Conservation (phyloP, 2,113 vertebrate genomes). For the Pristiophorus japonicus region DNA sequence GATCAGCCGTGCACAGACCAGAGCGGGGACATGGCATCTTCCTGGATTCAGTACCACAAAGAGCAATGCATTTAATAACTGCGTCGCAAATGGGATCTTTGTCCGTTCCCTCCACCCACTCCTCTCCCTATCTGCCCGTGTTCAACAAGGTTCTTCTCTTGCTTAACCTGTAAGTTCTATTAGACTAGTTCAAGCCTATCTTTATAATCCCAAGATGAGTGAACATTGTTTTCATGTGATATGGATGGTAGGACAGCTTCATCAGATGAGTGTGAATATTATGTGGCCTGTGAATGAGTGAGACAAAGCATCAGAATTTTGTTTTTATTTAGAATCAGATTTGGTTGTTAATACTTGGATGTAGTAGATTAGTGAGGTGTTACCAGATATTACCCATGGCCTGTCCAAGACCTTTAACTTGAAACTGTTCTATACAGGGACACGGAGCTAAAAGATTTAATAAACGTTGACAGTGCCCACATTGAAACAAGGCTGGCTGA, state of each 20-base stretch:
- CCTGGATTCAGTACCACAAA: neutral
- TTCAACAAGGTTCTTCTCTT: neutral
- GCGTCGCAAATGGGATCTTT: neutral
- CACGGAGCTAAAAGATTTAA: neutral
- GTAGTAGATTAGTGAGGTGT: neutral
- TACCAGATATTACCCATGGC: neutral
- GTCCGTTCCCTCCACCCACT: neutral
- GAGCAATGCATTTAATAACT: neutral
- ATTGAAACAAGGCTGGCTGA: neutral
- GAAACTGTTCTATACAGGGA: neutral
- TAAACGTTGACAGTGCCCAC: constrained; percentile 12
- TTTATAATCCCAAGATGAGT: neutral
- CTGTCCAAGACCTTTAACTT: neutral
- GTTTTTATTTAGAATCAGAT: neutral
- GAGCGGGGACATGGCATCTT: neutral
- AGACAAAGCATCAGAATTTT: neutral
- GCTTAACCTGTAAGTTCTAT: neutral
- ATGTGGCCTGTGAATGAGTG: neutral
- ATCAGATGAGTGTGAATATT: constrained; percentile 5
- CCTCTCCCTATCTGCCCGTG: neutral
- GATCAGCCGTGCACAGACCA: neutral
- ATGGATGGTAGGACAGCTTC: neutral
- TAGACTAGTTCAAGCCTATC: neutral
- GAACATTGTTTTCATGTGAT: neutral
- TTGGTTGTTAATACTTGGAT: neutral